Conservation (phyloP, 2,888 invertebrate species). For the Ethmia dodecea region DNA sequence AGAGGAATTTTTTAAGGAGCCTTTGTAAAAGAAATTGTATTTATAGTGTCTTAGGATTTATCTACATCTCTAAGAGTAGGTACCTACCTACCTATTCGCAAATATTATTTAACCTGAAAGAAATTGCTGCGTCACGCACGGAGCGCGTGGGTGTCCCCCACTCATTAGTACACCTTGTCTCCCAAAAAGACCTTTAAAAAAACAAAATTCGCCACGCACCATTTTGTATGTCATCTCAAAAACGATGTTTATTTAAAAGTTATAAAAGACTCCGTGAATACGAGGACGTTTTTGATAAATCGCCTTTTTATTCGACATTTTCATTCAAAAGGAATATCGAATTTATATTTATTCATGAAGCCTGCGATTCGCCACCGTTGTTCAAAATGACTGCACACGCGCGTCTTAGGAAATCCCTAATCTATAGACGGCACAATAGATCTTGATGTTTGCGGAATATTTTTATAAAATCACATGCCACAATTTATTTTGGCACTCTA, state of each 20-base stretch:
- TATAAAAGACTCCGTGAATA: constrained; percentile 63
- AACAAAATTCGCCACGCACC: constrained; percentile 55
- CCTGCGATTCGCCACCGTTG: constrained; percentile 73
- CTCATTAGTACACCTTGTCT: constrained; percentile 72
- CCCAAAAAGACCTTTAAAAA: constrained; percentile 41
- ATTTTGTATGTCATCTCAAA: constrained; percentile 67
- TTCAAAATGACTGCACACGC: constrained; percentile 52
- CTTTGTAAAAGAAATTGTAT: too few relatives aligned
- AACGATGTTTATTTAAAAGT: constrained; percentile 73
- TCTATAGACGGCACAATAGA: constrained; percentile 4
- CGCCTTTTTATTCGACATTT: constrained; percentile 68
- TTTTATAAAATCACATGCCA: neutral
- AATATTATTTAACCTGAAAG: constrained; percentile 33
- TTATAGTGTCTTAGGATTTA: too few relatives aligned
- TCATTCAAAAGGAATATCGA: constrained; percentile 69
- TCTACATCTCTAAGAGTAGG: too few relatives aligned
- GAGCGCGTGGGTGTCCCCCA: constrained; percentile 67
- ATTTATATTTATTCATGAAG: constrained; percentile 73
- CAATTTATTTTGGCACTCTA: neutral
- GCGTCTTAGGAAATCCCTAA: constrained; percentile 41
- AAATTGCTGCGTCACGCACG: constrained; percentile 44
- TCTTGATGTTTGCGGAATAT: constrained; percentile 26
- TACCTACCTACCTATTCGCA: too few relatives aligned
- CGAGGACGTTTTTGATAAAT: constrained; percentile 69
- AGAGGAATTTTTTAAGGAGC: too few relatives aligned